Evolutionary conservation across 2,113 vertebrate genomes (phyloP), one percentile per base, ranked within the genome.

Genomic region (Galeopterus variegatus): DNA sequence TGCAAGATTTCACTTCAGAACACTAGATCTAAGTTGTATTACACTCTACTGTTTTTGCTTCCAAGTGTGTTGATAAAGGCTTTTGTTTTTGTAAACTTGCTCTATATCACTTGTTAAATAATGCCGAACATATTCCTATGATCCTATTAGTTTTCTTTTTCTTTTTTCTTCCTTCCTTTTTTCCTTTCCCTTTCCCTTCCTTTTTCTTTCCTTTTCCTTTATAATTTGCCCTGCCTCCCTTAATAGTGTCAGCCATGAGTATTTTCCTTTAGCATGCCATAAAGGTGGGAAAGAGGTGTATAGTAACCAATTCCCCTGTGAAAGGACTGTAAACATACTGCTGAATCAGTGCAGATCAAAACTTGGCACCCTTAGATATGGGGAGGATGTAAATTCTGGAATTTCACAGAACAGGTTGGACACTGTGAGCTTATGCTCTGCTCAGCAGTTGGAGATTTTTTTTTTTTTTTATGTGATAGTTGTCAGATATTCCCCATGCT

Each of bases 311-410:
- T 24, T 58, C 33, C n/a, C 48, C 87, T 56, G 2, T 82, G 87
- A 72, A 80, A 96, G 62, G 36, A 65, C 65, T 77, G 15, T 92
- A 81, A 94, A 84, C 86, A 92, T 62, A 93, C 41, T 96, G 94
- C 86, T 88, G 92, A 96, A 94, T 98, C 92, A 96, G 60, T 90
- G 79, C 69, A 92, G 87, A 87, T 95, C 60, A 90, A 75, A 95
- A 92, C 75, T 88, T 97, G 89, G 94, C 83, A 88, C 81, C 24
- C 19, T 64, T 64, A 93, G 64, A 58, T 13, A 8, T 36, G 28
- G 90, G 67, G 24, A 50, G 88, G 52, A 54, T 87, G 93, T 70
- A 96, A 70, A 79, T 95, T 89, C 86, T 86, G 81, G 92, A 96
- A 82, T 97, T 94, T 97, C 75, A 89, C 67, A 54, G 72, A 96